A percentile compares a stretch with the other conserved stretches of the same genome.
Evolutionary conservation across 2,797 vertebrate genomes (phyloP).

Genomic region (Cossypha caffra): DNA sequence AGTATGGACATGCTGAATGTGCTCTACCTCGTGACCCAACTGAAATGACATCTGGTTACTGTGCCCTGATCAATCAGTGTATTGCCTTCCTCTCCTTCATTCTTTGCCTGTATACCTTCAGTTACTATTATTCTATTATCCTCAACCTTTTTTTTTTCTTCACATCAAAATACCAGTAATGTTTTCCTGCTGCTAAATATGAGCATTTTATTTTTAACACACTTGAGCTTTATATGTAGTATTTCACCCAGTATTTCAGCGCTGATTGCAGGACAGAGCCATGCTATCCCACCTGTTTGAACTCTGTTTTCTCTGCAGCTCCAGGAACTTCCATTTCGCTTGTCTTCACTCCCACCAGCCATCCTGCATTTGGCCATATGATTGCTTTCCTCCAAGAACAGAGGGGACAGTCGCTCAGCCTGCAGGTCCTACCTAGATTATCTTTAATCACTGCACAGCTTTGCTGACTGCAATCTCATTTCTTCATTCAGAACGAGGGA

Average conservation of each 20-base stretch:
- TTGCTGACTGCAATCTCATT: not conserved
- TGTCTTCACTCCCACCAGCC: not conserved
- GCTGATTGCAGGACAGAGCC: not conserved
- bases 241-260: not conserved
- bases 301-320: not conserved
- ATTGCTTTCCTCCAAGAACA: constrained; percentile 1
- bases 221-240: not conserved
- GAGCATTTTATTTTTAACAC: not conserved
- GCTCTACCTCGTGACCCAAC: not conserved
- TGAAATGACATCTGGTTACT: not conserved
- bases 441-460: constrained; percentile 16
- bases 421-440: constrained; percentile 35
- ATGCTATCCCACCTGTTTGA: not conserved
- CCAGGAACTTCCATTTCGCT: not conserved
- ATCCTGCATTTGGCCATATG: not conserved
- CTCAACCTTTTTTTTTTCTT: not conserved
- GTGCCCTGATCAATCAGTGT: not conserved
- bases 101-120: not conserved
- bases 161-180: not conserved
- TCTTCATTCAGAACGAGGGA: not conserved
- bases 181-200: not conserved
- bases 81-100: not conserved
- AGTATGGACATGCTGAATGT: not conserved
- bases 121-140: not conserved
- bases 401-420: not conserved